A percentile compares a stretch with the other conserved stretches of the same genome.
Conservation (phyloP, 1,140 invertebrate species). For the Trichonephila clavipes region DNA sequence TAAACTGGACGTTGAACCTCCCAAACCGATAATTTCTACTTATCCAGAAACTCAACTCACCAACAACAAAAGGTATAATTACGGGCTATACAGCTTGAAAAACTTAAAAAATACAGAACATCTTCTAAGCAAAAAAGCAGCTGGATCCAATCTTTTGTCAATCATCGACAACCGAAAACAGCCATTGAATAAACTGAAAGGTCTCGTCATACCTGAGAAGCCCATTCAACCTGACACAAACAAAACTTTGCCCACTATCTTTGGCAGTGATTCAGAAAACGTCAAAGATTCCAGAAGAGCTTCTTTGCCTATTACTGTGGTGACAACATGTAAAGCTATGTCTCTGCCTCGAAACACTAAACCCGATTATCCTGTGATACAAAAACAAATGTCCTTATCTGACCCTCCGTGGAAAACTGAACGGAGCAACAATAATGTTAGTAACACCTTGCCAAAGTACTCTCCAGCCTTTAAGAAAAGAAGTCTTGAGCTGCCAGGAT, state of each 20-base stretch:
- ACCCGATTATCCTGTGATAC: slow-evolving; percentile 16
- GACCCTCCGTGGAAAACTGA: slow-evolving; percentile 71
- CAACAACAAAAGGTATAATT: slow-evolving; percentile 68
- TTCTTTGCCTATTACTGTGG: slow-evolving; percentile 67
- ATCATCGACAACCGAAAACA: slow-evolving; percentile 61
- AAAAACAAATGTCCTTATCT: slow-evolving; percentile 20
- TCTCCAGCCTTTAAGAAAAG: slow-evolving; percentile 91
- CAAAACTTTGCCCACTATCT: slow-evolving; percentile 88
- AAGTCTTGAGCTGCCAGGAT: slow-evolving; percentile 82
- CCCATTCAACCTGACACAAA: slow-evolving; percentile 67
- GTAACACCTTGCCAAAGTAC: slow-evolving; percentile 86
- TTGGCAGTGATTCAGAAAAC: slow-evolving; percentile 84
- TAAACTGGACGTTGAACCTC: slow-evolving; percentile 63
- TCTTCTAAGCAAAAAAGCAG: slow-evolving; percentile 57
- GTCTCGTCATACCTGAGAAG: slow-evolving; percentile 90
- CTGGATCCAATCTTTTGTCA: slow-evolving; percentile 57
- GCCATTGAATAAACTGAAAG: slow-evolving; percentile 85
- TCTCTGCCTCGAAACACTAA: slow-evolving; percentile 75
- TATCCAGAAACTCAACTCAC: slow-evolving; percentile 76
- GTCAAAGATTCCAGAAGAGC: slow-evolving; percentile 74
- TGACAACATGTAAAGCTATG: slow-evolving; percentile 44
- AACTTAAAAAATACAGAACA: slow-evolving; percentile 66
- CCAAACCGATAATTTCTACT: slow-evolving; percentile 70
- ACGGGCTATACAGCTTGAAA: slow-evolving; percentile 73
- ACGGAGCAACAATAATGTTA: neutral